phyloP scores from a whole-genome alignment of 2,113 vertebrate genomes.

The Pogona vitticeps region DNA sequence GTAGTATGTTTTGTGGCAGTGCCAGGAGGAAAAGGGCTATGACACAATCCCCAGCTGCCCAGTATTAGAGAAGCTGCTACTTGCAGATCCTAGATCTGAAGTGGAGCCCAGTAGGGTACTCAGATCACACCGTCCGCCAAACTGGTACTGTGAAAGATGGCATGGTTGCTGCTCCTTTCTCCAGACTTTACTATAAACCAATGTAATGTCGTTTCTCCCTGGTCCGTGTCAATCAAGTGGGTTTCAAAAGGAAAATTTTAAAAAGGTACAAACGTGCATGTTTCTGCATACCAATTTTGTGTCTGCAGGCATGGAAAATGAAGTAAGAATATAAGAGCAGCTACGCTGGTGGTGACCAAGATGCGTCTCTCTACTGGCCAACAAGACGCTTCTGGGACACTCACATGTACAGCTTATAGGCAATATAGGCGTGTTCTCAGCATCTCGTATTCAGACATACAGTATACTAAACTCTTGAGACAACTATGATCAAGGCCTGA shows the following conservation, averaged over 20 bases:
- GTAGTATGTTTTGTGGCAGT: not conserved
- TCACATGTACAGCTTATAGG: not conserved
- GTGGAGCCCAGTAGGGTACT: not conserved
- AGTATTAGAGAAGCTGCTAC: not conserved
- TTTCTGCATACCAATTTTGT: not conserved
- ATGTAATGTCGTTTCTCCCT: not conserved
- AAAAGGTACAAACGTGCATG: not conserved
- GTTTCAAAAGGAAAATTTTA: not conserved
- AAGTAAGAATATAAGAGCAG: not conserved
- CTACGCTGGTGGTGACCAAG: not conserved
- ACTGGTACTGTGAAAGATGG: not conserved
- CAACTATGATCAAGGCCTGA: not conserved
- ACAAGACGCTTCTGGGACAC: not conserved
- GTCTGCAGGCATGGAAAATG: not conserved
- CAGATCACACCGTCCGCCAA: not conserved
- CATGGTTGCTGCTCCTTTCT: not conserved
- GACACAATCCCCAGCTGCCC: not conserved
- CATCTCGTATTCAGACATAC: not conserved
- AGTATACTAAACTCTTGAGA: not conserved
- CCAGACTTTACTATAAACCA: not conserved
- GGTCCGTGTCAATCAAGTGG: not conserved
- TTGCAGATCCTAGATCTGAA: not conserved
- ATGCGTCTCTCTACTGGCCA: not conserved
- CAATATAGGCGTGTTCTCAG: not conserved
- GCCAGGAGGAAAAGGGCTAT: not conserved